These are phyloP conservation scores for Rhincodon typus DNA, from an alignment of 2,797 vertebrate genomes.

Conservation along the genomic window DNA sequence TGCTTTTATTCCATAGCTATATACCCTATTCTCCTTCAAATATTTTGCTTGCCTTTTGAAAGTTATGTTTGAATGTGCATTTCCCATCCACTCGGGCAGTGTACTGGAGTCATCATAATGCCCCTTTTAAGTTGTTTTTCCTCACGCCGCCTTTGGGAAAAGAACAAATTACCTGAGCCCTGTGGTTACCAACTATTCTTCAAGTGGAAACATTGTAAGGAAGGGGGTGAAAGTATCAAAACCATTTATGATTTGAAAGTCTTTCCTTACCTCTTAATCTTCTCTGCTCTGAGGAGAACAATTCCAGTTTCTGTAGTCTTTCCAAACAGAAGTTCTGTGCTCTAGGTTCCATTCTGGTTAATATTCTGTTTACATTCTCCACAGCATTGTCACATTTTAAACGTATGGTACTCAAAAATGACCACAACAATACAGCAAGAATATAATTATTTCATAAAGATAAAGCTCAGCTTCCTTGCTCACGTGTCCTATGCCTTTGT, in stretches of 20 bases:
- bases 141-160: too few species aligned
- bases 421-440: not conserved
- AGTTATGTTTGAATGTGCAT: not conserved
- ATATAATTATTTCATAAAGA: not conserved
- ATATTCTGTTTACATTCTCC: not conserved
- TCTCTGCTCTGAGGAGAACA: too few species aligned
- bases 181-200: not conserved
- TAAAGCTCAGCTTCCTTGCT: not conserved
- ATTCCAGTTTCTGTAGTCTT: too few species aligned
- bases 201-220: not conserved
- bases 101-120: not conserved
- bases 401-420: not conserved
- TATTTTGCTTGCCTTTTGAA: not conserved
- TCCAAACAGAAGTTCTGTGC: not conserved
- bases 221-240: not conserved
- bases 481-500: not conserved
- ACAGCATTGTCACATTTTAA: not conserved
- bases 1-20: not conserved
- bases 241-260: not conserved
- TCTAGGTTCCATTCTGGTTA: not conserved
- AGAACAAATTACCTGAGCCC: not conserved
- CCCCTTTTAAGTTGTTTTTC: too few species aligned
- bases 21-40: not conserved
- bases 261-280: not conserved
- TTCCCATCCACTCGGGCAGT: not conserved